Base-by-base conservation (phyloP, 2,797 vertebrate species). In the Semotilus atromaculatus region DNA sequence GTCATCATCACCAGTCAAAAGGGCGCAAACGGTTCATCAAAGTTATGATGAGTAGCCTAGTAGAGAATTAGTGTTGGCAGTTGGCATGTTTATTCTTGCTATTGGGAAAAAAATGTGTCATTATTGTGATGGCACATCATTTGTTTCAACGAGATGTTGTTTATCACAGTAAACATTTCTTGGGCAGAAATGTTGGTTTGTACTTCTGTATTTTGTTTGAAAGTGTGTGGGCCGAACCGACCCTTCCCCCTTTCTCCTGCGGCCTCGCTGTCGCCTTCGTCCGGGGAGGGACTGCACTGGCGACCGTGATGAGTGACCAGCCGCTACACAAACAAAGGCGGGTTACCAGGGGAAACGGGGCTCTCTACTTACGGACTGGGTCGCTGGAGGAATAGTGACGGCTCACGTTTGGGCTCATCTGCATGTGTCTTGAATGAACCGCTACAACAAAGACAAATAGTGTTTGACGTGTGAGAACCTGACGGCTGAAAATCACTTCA, bases 341-440 rank as follows among this genome's bases (percentile, higher is more conserved):
- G 62, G 82, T 84, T 26, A 74, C 76, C 23, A 73, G 29, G 55
- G 53, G 84, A 64, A 64, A 75, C 84, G 26, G 51, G 51, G 64
- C 8, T 71, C 45, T 48, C 23, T 68, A 29, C 21, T 26, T 26
- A 18, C 29, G 5, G 71, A 18, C 31, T 66, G 70, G 55, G 21
- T 53, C 7, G 14, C 38, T n/a, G 58, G 34, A 51, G 48, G 43
- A 18, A 26, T 67, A 36, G 45, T 53, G 76, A 66, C 38, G 4
- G 14, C 21, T 67, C 26, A 23, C 7, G 18, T 70, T 38, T 40
- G 45, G 40, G 29, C 40, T 64, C 58, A 48, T 89, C 86, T 91
- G 90, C 92, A 93, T 93, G 88, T 92, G 89, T 73, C 31, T 19
- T 43, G 88, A 89, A 90, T 93, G 88, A 89, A 87, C 86, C 89